Evolutionary conservation across 2,888 invertebrate genomes (phyloP).

Genomic region (Drymonia ruficornis): DNA sequence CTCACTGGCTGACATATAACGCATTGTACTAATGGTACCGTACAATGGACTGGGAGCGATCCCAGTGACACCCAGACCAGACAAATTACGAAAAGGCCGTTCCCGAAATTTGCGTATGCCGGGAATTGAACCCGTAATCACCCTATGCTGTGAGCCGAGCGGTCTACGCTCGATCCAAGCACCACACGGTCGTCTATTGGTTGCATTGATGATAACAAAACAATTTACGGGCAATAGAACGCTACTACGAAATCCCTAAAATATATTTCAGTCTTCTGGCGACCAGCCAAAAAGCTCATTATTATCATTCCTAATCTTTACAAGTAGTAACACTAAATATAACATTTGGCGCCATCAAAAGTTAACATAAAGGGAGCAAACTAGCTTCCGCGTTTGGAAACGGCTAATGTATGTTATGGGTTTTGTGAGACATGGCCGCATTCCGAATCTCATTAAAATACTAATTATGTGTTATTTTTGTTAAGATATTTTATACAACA

Average conservation of each 20-base stretch:
- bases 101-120: too few relatives aligned
- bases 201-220: conserved; percentile 1
- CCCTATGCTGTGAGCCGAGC: too few relatives aligned
- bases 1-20: too few relatives aligned
- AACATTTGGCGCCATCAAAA: conserved; percentile 20
- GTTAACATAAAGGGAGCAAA: conserved; percentile 15
- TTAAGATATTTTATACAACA: too few relatives aligned
- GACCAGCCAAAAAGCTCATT: conserved; percentile 21
- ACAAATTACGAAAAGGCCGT: too few relatives aligned
- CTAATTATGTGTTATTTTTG: too few relatives aligned
- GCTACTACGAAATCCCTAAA: not conserved
- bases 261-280: conserved; percentile 21
- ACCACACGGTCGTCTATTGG: too few relatives aligned
- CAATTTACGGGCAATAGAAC: not conserved
- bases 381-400: conserved; percentile 23
- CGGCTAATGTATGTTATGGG: conserved; percentile 15
- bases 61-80: too few relatives aligned
- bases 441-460: not conserved
- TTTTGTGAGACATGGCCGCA: conserved; percentile 21
- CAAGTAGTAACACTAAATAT: conserved; percentile 17
- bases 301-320: conserved; percentile 24
- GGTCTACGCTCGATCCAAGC: too few relatives aligned
- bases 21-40: too few relatives aligned
- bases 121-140: too few relatives aligned
- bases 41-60: too few relatives aligned